A percentile compares a stretch with the other conserved stretches of the same genome.
Conservation (phyloP, 2,888 invertebrate genomes). For the Malthinus seriepunctatus region DNA sequence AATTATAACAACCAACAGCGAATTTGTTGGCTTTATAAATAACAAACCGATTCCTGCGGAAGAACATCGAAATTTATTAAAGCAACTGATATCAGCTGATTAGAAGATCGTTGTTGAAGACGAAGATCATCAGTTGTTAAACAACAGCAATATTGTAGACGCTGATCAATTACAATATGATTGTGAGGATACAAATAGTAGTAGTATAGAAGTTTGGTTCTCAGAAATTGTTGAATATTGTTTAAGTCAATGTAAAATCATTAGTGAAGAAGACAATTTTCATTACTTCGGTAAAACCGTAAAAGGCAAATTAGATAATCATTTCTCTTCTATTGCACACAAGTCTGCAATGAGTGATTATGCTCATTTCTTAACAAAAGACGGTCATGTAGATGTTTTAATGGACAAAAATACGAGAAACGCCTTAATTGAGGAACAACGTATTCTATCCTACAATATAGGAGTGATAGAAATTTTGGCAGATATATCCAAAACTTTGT, state of each 20-base stretch:
- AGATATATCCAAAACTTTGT: neutral
- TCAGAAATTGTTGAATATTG: no score
- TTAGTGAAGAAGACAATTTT: neutral
- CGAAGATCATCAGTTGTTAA: no score
- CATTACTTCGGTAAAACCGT: neutral
- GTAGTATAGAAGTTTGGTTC: no score
- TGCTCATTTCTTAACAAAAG: neutral
- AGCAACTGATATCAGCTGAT: no score
- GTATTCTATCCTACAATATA: neutral
- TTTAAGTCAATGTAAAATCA: neutral
- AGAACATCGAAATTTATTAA: no score
- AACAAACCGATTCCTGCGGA: no score
- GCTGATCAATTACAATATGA: no score
- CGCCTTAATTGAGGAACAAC: neutral
- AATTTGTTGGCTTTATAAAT: no score
- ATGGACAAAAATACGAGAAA: neutral
- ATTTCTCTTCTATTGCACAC: neutral
- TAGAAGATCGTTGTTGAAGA: no score
- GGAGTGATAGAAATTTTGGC: conserved; percentile 1
- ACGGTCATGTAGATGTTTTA: neutral
- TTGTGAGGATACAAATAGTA: no score
- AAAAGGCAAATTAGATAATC: neutral
- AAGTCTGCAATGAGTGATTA: conserved; percentile 1
- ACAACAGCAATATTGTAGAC: no score
- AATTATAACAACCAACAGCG: no score